phyloP scores from a whole-genome alignment of 2,797 vertebrate genomes.

The Agapornis canus region DNA sequence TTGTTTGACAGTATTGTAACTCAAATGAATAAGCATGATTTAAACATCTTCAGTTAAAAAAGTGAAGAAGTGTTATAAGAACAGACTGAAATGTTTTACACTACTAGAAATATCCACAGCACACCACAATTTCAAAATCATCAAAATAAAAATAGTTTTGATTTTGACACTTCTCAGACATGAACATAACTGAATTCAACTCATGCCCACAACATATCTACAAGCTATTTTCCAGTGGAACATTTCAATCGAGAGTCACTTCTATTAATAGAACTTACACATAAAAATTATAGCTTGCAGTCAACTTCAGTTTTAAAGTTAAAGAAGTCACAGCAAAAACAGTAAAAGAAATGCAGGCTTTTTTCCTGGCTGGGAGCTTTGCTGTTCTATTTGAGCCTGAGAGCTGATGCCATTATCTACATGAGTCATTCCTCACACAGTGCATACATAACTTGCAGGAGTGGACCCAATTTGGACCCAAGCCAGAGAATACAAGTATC shows the following conservation, averaged over 20 bases:
- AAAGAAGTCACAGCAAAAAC: not conserved
- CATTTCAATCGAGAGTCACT: not conserved
- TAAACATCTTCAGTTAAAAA: not conserved
- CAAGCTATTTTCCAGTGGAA: not conserved
- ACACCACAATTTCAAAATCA: not conserved
- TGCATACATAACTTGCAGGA: not conserved
- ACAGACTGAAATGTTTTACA: not conserved
- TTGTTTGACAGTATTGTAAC: not conserved
- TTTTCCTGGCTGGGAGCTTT: not conserved
- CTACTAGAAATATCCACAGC: not conserved
- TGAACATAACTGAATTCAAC: not conserved
- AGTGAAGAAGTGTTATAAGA: not conserved
- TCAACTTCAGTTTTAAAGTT: not conserved
- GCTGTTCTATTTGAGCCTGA: not conserved
- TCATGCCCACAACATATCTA: not conserved
- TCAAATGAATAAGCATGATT: not conserved
- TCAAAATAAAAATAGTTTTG: not conserved
- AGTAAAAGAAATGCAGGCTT: not conserved
- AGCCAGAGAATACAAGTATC: not conserved
- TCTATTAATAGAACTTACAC: not conserved
- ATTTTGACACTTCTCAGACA: not conserved
- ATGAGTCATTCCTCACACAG: not conserved
- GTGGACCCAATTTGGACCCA: accelerated
- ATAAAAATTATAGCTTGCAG: not conserved
- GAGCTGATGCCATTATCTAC: not conserved